Evolutionary conservation across 2,113 vertebrate genomes (phyloP).

Genomic region (Coryphaenoides rupestris): DNA sequence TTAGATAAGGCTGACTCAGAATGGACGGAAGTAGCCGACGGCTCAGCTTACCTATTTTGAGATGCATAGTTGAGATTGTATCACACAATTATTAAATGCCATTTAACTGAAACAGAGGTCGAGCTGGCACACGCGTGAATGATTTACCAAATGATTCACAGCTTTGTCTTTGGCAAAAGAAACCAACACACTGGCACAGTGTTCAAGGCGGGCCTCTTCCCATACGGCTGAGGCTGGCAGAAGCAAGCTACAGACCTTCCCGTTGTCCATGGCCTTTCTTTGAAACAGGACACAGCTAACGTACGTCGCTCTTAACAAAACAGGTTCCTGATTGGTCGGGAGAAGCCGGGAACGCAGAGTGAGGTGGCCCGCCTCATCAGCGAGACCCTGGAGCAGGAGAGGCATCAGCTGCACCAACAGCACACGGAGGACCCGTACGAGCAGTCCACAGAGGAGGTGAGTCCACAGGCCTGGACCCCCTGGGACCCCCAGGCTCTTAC

Average conservation of each 20-base stretch:
- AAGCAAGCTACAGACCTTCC: too few relatives aligned
- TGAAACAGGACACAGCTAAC: neutral
- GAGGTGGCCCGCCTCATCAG: conserved; percentile 91
- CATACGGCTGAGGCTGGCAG: too few relatives aligned
- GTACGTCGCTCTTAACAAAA: conserved; percentile 3
- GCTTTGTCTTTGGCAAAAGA: conserved; percentile 38
- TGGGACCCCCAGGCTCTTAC: neutral
- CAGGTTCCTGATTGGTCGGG: conserved; percentile 90
- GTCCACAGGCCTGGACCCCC: conserved; percentile 18
- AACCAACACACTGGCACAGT: too few relatives aligned
- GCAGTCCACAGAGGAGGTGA: conserved; percentile 78
- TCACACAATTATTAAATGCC: too few relatives aligned
- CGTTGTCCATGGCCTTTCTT: neutral
- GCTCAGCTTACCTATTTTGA: neutral
- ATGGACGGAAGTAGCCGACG: neutral
- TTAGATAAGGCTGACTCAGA: neutral
- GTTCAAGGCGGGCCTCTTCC: too few relatives aligned
- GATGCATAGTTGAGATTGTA: neutral
- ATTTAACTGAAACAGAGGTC: neutral
- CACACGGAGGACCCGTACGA: conserved; percentile 80
- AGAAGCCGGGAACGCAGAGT: conserved; percentile 87
- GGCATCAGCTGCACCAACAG: conserved; percentile 73
- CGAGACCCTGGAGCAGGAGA: conserved; percentile 89
- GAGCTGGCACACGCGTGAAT: conserved; percentile 25
- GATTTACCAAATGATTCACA: too few relatives aligned